A percentile compares a stretch with the other conserved stretches of the same genome.
Evolutionary conservation across 1,140 invertebrate genomes (phyloP).

Genomic region (Littorina saxatilis): DNA sequence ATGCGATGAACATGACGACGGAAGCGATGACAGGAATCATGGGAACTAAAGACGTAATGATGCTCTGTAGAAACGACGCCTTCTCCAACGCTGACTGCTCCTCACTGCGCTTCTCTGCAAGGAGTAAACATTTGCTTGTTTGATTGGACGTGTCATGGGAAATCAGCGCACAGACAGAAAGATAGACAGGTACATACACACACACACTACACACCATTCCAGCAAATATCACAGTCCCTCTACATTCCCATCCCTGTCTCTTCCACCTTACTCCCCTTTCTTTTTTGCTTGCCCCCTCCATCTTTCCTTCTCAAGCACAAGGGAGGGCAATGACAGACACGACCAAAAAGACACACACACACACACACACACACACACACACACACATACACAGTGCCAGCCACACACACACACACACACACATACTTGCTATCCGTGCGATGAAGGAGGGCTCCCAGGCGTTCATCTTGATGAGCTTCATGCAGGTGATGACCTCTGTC

Average conservation of each 20-base stretch:
- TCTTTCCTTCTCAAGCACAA: no score
- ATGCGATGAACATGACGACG: constrained; percentile 82
- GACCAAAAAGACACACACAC: constrained; percentile 38
- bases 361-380: not conserved
- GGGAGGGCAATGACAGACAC: no score
- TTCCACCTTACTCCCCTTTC: no score
- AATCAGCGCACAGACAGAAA: no score
- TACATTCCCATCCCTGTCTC: no score
- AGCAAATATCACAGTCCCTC: no score
- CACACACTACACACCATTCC: not conserved
- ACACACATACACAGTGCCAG: not conserved
- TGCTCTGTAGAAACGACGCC: constrained; percentile 80
- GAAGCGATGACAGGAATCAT: constrained; percentile 81
- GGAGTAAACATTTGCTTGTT: no score
- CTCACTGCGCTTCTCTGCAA: constrained; percentile 78
- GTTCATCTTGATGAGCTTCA: constrained; percentile 88
- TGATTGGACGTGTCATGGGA: constrained; percentile 25
- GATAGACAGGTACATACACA: not conserved
- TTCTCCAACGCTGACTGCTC: constrained; percentile 80
- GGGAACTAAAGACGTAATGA: constrained; percentile 81
- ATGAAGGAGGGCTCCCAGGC: constrained; percentile 90
- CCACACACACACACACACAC: not conserved
- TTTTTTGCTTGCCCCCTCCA: no score
- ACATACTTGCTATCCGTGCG: constrained; percentile 76
- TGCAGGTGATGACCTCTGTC: constrained; percentile 68